phyloP scores from a whole-genome alignment of 2,888 invertebrate species.

The Chaetogeoica ovagalla region DNA sequence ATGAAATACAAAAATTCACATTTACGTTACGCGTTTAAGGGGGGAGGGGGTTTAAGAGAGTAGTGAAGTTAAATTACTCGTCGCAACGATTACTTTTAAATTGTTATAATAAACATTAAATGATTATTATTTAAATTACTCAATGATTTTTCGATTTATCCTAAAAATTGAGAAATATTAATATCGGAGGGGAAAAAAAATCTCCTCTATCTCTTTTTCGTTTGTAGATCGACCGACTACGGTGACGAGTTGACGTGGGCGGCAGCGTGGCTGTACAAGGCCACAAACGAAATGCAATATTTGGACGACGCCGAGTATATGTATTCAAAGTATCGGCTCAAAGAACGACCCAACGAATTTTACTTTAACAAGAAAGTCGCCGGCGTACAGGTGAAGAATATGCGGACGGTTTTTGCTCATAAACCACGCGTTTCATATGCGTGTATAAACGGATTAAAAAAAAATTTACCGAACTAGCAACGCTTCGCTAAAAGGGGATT shows the following conservation, averaged over 20 bases:
- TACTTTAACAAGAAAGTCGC: slow-evolving; percentile 65
- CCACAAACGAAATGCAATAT: slow-evolving; percentile 62
- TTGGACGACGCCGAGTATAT: slow-evolving; percentile 62
- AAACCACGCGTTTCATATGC: background rate
- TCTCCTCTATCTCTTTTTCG: background rate
- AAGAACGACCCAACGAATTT: slow-evolving; percentile 62
- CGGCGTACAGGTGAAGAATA: slow-evolving; percentile 64
- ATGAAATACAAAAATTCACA: no score
- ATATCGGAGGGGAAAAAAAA: background rate
- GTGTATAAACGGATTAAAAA: no score
- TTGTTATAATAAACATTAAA: no score
- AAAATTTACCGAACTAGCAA: no score
- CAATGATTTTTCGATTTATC: no score
- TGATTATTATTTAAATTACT: no score
- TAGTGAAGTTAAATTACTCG: no score
- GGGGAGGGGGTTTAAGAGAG: no score
- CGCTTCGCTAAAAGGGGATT: no score
- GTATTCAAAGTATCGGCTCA: slow-evolving; percentile 62
- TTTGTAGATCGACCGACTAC: slow-evolving; percentile 62
- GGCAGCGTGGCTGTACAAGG: slow-evolving; percentile 64
- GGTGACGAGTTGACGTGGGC: slow-evolving; percentile 66
- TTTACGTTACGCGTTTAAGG: no score
- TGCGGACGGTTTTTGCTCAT: background rate
- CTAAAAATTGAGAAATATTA: no score
- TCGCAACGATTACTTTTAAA: no score